A percentile compares a stretch with the other conserved stretches of the same genome.
Evolutionary conservation across 23 tunicate species (phyloP).

Genomic region (Corella eumyota): DNA sequence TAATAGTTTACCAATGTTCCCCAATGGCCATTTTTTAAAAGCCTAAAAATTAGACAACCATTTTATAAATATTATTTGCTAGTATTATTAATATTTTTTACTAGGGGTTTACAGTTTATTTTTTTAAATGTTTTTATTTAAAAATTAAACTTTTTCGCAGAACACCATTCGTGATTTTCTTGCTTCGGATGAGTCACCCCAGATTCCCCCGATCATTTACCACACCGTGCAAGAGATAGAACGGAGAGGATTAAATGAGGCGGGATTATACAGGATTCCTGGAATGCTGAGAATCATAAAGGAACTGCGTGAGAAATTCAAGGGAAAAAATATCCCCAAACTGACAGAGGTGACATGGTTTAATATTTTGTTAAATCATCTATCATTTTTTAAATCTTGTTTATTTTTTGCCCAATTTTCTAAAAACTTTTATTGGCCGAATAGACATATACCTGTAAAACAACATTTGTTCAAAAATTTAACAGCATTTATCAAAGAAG

Average conservation of each 20-base stretch:
- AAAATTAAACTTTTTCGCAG: too few species aligned
- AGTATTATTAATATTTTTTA: too few species aligned
- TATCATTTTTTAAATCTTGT: too few species aligned
- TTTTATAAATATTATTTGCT: too few species aligned
- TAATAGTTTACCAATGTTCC: too few species aligned
- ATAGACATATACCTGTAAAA: background rate
- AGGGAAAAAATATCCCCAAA: conserved; percentile 56
- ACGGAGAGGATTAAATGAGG: conserved; percentile 58
- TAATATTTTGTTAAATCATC: background rate
- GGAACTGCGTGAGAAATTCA: conserved; percentile 67
- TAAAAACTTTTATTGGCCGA: background rate
- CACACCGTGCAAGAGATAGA: conserved; percentile 92
- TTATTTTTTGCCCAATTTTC: too few species aligned
- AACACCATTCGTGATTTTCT: conserved; percentile 38
- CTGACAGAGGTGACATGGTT: conserved; percentile 26
- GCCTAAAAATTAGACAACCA: too few species aligned
- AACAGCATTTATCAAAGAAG: too few species aligned
- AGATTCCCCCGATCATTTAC: conserved; percentile 80
- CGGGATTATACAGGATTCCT: conserved; percentile 63
- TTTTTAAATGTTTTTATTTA: too few species aligned
- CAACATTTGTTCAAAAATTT: background rate
- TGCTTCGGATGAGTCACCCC: conserved; percentile 49
- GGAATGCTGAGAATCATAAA: conserved; percentile 64
- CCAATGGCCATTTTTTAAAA: too few species aligned
- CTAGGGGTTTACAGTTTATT: too few species aligned